Evolutionary conservation across 2,113 vertebrate species (phyloP), one percentile per base, ranked within the genome.

Genomic region (Chitala chitala): DNA sequence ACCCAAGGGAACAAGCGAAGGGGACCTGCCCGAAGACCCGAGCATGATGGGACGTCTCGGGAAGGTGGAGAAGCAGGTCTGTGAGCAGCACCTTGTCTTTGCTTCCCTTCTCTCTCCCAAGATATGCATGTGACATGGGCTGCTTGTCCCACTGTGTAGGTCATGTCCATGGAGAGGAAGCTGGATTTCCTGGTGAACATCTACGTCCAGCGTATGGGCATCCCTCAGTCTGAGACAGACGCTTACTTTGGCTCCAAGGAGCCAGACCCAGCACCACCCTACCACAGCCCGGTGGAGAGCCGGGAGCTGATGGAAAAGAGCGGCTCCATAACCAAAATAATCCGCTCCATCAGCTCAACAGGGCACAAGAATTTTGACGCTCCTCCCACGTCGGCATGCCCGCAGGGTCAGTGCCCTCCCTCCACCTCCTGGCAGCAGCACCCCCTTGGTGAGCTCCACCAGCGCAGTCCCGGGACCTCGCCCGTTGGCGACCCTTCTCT

Each of bases 1-100:
- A 10, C 91, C 92, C 75, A 99, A 99, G 87, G 89, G 92, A 20
- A 86, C 92, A 0, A 84, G 83, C 0, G 97, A 98, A 33, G 84
- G 84, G 0, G 97, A 98, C 77, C 78, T 94, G 36, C 89, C 92
- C 0, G 97, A 99, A 73, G 97, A 98, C 72, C 94, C 94, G 2
- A 99, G 97, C 85, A 99, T 99, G 97, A 98, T 99, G 97, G 97
- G 97, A 70, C 90, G 96, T 7, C 88, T 99, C 48, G 94, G 94
- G 36, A 98, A 98, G 83, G 96, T 99, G 76, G 97, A 99, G 81
- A 98, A 98, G 77, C 97, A 99, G 94, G 97, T 98, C 81, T 38
- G 26, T 29, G 33, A 59, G 26, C 29, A 59, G 12, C 12, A 59
- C 20, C 12, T 31, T 31, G 33, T 59, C 15, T 1, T 24, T 48